Base-by-base conservation (phyloP, 2,888 invertebrate genomes). In the Phytoseiulus persimilis region DNA sequence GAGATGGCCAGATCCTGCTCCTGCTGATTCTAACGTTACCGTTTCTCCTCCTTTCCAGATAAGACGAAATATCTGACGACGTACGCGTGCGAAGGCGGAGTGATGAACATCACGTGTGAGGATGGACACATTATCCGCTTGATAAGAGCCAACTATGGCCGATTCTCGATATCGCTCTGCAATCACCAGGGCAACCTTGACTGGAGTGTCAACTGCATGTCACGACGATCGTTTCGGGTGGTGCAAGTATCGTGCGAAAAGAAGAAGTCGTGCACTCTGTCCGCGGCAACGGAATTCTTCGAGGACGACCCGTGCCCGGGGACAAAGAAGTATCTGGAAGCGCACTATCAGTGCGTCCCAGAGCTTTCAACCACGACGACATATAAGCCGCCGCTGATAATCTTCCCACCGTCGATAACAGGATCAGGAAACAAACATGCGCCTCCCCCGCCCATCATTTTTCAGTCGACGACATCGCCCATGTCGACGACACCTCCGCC, bases 141-240 rank as follows among this genome's bases (percentile, higher is more conserved):
- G 92, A 96, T 97, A 93, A 95, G 97, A 91, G 98, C 98, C 91
- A 98, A 98, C 94, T 98, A 97, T 93, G 98, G 98, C 90, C 95
- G 91, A 92, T 98, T 97, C 94, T 97, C 96, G 91, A 96, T 98
- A 93, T 96, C 96, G 92, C 96, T 98, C 93, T 98, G 98, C 94
- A 98, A 98, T 93, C 97, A 97, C 93, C 96, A 97, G 93, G 97
- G 97, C 91, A 96, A 96, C 93, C 96, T 96, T 28, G 96, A 97
- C 92, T 98, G 97, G 98, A 97, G 97, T 92, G 96, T 98, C 92
- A 97, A 97, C 94, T 98, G 98, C 93, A 97, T 96, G 95, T 96
- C 97, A 90, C 95, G 95, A 89, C 96, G 96, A 92, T 96, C 97
- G 91, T 95, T 83, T n/a, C 65, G 45, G 83, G 89, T 65, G n/a